Base-by-base conservation (phyloP, 1,140 invertebrate species). In the Stegodyphus mimosarum region DNA sequence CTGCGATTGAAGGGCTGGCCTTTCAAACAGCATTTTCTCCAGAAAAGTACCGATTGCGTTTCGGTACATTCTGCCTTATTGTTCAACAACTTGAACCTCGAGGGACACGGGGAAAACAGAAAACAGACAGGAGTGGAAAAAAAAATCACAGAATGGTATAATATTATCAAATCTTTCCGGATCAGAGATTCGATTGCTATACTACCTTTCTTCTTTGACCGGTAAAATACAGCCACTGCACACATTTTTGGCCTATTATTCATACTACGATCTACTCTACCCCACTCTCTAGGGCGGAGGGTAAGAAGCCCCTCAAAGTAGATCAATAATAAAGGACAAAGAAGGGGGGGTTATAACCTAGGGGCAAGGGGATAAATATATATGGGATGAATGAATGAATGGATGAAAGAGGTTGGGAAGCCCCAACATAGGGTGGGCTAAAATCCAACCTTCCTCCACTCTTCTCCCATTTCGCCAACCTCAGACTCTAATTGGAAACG, bases 161-260 rank as follows among this genome's bases (percentile, higher is more conserved):
- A 83, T 83, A 83, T 83, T 74, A 83, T 83, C 80, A 73, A 83
- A 83, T 83, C 80, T 83, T 83, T 83, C 15, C 80, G 80, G 71
- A 83, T 83, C 80, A 83, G 50, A 67, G 80, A 49, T 64, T 53
- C 80, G 80, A 33, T 33, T 33, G 33, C 33, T 33, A 33, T 33
- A 83, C 53, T 73, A 74, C 55, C 72, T 66, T 66, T 74, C 50
- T 52, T 66, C 49, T 70, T 18, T 77, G 64, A 66, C 55, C 60
- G 60, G 60, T 33, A 33, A 33, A 33, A 33, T 33, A 33, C 33
- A 33, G 33, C 33, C 33, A 33, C 33, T 33, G 80, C 80, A 83
- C 70, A 83, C 80, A 83, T 83, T 83, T 77, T 83, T 74, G 80
- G 80, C 70, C 80, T 74, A 83, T 83, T 83, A 83, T 83, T 83